Conservation (phyloP, 2,888 invertebrate species). For the Hydraecia micacea region DNA sequence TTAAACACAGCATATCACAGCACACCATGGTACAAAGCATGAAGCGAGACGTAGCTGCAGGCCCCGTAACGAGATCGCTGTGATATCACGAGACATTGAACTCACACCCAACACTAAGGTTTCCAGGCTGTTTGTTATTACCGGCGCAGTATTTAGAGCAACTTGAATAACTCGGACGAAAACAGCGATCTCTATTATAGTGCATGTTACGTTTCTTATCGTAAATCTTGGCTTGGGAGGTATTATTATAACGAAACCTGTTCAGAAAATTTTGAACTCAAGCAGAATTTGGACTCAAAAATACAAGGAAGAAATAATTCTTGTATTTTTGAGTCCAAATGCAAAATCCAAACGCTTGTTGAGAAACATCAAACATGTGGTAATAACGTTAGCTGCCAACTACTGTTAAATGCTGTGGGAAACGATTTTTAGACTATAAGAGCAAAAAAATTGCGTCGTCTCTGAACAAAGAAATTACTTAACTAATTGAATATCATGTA, state of each 20-base stretch:
- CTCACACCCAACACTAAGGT: slow-evolving; percentile 69
- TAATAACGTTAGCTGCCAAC: slow-evolving; percentile 6
- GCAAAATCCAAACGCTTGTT: not conserved
- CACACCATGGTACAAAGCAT: slow-evolving; percentile 55
- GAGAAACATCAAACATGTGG: not conserved
- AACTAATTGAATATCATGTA: slow-evolving; percentile 29
- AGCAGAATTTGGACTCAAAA: not conserved
- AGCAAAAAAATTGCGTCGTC: not conserved
- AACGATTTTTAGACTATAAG: slow-evolving; percentile 10
- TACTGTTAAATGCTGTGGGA: slow-evolving; percentile 43
- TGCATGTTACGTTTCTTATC: slow-evolving; percentile 43
- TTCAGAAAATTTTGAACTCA: slow-evolving; percentile 8
- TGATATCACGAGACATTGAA: slow-evolving; percentile 81
- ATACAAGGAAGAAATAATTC: not conserved
- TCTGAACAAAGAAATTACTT: slow-evolving; percentile 9
- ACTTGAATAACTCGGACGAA: slow-evolving; percentile 49
- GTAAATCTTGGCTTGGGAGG: slow-evolving; percentile 50
- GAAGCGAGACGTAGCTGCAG: slow-evolving; percentile 58
- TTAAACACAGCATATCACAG: slow-evolving; percentile 52
- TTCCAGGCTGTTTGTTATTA: slow-evolving; percentile 62
- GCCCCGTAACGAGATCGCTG: slow-evolving; percentile 75
- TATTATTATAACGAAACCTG: slow-evolving; percentile 34
- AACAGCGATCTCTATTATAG: slow-evolving; percentile 51
- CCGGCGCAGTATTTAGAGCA: slow-evolving; percentile 63
- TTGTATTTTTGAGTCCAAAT: not conserved